A percentile compares a stretch with the other conserved stretches of the same genome.
These are phyloP conservation scores for Caenorhabditis becei DNA, from an alignment of 2,888 invertebrate species.

Conservation along the genomic window DNA sequence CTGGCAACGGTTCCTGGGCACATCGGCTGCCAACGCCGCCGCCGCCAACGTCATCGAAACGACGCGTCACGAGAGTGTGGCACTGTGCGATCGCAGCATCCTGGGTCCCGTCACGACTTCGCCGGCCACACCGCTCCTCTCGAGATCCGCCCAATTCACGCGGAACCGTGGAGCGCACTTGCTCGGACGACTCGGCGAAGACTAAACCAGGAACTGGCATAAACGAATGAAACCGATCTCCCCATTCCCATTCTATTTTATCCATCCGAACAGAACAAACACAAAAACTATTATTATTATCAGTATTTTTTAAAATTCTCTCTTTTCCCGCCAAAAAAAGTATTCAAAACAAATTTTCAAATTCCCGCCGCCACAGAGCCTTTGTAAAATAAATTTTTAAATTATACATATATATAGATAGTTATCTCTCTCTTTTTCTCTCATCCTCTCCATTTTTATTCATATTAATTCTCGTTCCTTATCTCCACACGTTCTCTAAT, in stretches of 20 bases:
- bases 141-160: conserved; percentile 33
- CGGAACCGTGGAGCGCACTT: conserved; percentile 36
- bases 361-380: conserved; percentile 9
- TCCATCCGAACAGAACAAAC: neutral
- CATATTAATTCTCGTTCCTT: neutral
- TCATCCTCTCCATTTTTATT: neutral
- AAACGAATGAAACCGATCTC: conserved; percentile 22
- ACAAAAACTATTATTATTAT: conserved; percentile 6
- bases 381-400: conserved; percentile 47
- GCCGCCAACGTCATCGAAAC: conserved; percentile 31
- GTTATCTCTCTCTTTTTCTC: neutral
- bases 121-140: conserved; percentile 54
- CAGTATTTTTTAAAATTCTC: conserved; percentile 17
- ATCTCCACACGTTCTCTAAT: neutral
- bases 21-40: conserved; percentile 18
- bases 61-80: conserved; percentile 35
- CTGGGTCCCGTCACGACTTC: conserved; percentile 67
- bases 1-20: conserved; percentile 69
- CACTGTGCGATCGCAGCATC: conserved; percentile 63
- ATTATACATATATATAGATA: neutral
- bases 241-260: neutral
- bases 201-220: neutral
- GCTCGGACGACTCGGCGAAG: conserved; percentile 46
- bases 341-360: conserved; percentile 6
- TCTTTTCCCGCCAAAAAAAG: conserved; percentile 19